Evolutionary conservation across 2,888 invertebrate species (phyloP).

Genomic region (Microctonus aethiopoides): DNA sequence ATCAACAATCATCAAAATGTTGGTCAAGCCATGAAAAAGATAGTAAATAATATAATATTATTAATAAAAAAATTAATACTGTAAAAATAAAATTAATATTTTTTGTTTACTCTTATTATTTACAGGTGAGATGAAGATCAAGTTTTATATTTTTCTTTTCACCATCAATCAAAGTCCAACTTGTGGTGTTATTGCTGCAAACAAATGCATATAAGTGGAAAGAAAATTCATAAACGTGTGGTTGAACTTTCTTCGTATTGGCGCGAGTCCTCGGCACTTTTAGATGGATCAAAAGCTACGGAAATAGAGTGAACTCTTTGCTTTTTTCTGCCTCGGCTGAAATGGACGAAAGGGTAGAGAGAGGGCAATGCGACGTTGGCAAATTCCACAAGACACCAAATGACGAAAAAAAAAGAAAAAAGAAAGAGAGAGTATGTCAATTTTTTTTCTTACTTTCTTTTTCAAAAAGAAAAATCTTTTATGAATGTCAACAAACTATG

Average conservation of each 20-base stretch:
- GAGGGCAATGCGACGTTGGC: background rate
- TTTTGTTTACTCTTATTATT: background rate
- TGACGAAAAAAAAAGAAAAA: background rate
- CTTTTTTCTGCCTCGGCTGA: background rate
- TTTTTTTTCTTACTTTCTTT: background rate
- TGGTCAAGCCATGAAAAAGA: background rate
- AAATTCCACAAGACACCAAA: background rate
- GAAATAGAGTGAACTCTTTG: slow-evolving; percentile 43
- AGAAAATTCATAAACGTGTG: background rate
- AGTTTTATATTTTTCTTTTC: background rate
- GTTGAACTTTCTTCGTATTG: background rate
- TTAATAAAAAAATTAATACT: background rate
- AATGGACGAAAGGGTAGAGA: background rate
- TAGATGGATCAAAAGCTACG: slow-evolving; percentile 48
- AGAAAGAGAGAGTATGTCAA: background rate
- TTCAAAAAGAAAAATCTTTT: background rate
- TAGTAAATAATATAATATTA: background rate
- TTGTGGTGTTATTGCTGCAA: background rate
- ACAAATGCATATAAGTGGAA: background rate
- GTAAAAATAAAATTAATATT: background rate
- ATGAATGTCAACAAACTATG: slow-evolving; percentile 17
- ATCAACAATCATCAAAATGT: background rate
- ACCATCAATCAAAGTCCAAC: background rate
- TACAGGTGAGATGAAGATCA: background rate
- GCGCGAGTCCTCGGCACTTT: background rate